Base-by-base conservation (phyloP, 2,113 vertebrate species). In the Dipodomys merriami region DNA sequence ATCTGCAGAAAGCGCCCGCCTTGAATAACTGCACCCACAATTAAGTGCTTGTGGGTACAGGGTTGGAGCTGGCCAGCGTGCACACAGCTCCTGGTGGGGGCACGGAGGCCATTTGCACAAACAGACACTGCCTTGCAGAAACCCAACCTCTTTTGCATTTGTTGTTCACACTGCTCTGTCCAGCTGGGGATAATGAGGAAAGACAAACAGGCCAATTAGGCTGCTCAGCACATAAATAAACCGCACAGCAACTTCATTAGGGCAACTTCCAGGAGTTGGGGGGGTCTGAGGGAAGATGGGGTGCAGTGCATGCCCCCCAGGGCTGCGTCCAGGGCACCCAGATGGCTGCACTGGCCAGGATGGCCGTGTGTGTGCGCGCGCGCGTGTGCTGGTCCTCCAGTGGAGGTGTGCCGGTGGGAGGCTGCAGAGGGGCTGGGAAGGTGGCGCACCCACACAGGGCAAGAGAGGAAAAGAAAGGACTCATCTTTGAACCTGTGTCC, bases 11-110 rank as follows among this genome's bases (percentile, higher is more conserved):
- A 89, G 93, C 33, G 71, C 95, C 97, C 90, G 96, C 96, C 97
- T 92, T 88, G 96, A 96, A 95, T 96, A 95, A 90, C 94, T 96
- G 97, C 97, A 95, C 97, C 96, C 96, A 97, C 97, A 97, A 96
- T 96, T 97, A 97, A 95, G 96, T 94, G 97, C 97, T 97, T 86
- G 95, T 4, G 90, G 96, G 94, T 94, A 67, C 86, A 91, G 15
- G 96, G 97, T 93, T 93, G 95, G 69, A 95, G 96, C 96, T 35
- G 16, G 93, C 89, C 62, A 96, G 89, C 95, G 94, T 39, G 91
- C 94, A 33, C 11, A 22, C 13, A 46, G 95, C 95, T 96, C 87
- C 92, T 91, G 33, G 93, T 35, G 18, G 93, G 92, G 96, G 92
- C 94, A 87, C 90, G 1, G 33, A 33, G 88, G 89, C 39, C 78